phyloP scores from a whole-genome alignment of 2,113 vertebrate genomes.

The Chloebia gouldiae region DNA sequence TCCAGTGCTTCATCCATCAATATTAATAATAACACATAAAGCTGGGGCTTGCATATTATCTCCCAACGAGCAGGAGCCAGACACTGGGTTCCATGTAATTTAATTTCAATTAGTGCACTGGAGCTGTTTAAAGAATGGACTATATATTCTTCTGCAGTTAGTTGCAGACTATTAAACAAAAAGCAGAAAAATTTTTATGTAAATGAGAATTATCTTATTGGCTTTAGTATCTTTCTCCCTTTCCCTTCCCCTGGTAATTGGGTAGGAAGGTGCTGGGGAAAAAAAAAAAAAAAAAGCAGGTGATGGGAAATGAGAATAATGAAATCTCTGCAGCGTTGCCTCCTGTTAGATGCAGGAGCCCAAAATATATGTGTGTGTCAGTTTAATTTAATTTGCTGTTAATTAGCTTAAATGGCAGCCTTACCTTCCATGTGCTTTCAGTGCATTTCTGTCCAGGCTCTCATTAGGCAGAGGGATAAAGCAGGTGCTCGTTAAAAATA shows the following conservation, averaged over 20 bases:
- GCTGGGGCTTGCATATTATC: slow-evolving; percentile 26
- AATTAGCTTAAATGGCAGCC: slow-evolving; percentile 63
- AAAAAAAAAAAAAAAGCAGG: neutral
- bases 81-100: slow-evolving; percentile 52
- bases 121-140: slow-evolving; percentile 45
- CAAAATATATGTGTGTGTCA: slow-evolving; percentile 46
- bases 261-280: slow-evolving; percentile 9
- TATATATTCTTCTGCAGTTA: slow-evolving; percentile 41
- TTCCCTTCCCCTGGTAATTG: slow-evolving; percentile 45
- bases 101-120: slow-evolving; percentile 70
- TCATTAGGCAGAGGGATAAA: slow-evolving; percentile 35
- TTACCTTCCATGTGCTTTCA: slow-evolving; percentile 41
- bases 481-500: slow-evolving; percentile 44
- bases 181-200: slow-evolving; percentile 41
- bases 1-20: neutral
- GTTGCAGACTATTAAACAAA: slow-evolving; percentile 51
- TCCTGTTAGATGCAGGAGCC: neutral
- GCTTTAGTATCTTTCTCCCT: slow-evolving; percentile 8
- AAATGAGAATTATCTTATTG: slow-evolving; percentile 60
- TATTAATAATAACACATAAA: slow-evolving; percentile 35
- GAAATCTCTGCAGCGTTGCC: neutral
- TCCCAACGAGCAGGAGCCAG: slow-evolving; percentile 45
- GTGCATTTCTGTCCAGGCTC: slow-evolving; percentile 25
- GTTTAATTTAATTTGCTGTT: slow-evolving; percentile 66
- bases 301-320: slow-evolving; percentile 37